These are phyloP conservation scores for Propithecus deckenii DNA, from an alignment of 2,797 vertebrate genomes.

Conservation along the genomic window DNA sequence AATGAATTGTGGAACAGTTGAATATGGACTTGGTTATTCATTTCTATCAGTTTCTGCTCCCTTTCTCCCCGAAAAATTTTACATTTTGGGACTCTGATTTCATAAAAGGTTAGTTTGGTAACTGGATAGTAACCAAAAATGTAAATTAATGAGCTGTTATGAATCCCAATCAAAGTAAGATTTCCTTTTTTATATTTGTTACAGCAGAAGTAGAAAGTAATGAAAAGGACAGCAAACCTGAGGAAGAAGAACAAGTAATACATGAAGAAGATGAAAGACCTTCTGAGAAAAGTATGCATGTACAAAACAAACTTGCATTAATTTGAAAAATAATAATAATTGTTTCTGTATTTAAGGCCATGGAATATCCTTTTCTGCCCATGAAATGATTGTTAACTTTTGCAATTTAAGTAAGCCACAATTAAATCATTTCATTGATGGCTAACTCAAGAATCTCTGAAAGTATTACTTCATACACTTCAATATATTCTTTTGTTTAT, in stretches of 20 bases:
- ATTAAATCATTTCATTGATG: not conserved
- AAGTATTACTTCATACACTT: constrained; percentile 1
- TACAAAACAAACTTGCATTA: not conserved
- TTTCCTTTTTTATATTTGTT: constrained; percentile 51
- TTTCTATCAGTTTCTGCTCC: not conserved
- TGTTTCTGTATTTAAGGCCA: constrained; percentile 1
- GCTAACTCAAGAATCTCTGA: not conserved
- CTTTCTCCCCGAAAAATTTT: not conserved
- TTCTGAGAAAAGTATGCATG: constrained; percentile 72
- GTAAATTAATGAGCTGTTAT: not conserved
- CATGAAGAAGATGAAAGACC: constrained; percentile 65
- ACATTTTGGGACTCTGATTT: constrained; percentile 21
- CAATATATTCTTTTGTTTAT: not conserved
- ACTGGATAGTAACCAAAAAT: constrained; percentile 13
- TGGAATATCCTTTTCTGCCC: not conserved
- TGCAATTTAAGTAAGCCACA: not conserved
- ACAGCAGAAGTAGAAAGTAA: constrained; percentile 59
- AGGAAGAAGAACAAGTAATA: constrained; percentile 68
- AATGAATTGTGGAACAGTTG: not conserved
- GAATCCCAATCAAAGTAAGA: constrained; percentile 19
- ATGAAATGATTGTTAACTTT: not conserved
- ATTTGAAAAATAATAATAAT: not conserved
- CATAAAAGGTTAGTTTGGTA: constrained; percentile 21
- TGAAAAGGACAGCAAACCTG: constrained; percentile 61
- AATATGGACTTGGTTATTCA: not conserved